Evolutionary conservation across 2,888 invertebrate species (phyloP), one percentile per base, ranked within the genome.

Genomic region (Gonocerus acuteangulatus): DNA sequence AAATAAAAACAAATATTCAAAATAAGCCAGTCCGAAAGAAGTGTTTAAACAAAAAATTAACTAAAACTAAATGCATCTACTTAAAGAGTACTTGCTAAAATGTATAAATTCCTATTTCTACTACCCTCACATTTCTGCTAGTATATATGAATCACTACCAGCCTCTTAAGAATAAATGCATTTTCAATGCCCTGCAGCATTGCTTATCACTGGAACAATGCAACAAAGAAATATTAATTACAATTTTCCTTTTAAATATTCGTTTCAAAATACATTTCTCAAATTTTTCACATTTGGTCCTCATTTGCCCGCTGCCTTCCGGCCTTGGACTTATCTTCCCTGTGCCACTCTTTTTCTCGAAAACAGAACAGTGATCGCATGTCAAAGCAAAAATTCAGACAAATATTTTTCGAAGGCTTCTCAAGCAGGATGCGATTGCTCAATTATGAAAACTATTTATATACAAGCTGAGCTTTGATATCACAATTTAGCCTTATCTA

Each of bases 121-220:
- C 51, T 51, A 51, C 51, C 51, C 51, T 51, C 51, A 34, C 19
- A 27, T 23, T 36, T 51, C n/a, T 51, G 27, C 4, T 27, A 27
- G 27, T 27, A 27, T 27, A 27, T 9, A 27, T 27, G 9, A n/a
- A 48, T 22, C n/a, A 22, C 54, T 54, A 54, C 21, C 54, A 54
- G 54, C 54, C 54, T 54, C 54, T 42, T 54, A 15, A 4, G n/a
- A 42, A 54, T 54, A 54, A 54, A 54, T 54, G 54, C 54, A 54
- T 52, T 39, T 39, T 2, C n/a, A 34, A 54, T 22, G 15, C 21
- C 15, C 36, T 15, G 22, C 7, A 54, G 22, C 39, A 54, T 54
- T 39, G 13, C 13, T 18, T 52, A 52, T 36, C 18, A n/a, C 19
- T 39, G 34, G 36, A 21, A 34, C 36, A 54, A 51, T 15, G 19